Conservation (phyloP, 2,113 vertebrate genomes). For the Machaerirhynchus nigripectus region DNA sequence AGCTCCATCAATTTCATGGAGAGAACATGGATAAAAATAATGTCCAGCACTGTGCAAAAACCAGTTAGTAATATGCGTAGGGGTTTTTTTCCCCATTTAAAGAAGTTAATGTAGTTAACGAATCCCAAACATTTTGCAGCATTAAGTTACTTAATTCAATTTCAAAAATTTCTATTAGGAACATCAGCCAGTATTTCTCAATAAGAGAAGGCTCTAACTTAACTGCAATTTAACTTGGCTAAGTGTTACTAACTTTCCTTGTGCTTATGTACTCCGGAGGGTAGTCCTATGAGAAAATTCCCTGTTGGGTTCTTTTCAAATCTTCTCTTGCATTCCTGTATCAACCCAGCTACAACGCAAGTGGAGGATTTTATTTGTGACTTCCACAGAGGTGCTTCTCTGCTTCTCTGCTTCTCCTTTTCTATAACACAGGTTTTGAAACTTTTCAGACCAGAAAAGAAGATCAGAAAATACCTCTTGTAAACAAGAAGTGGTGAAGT, state of each 20-base stretch:
- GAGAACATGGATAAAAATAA: not conserved
- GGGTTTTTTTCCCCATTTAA: not conserved
- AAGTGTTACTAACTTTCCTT: not conserved
- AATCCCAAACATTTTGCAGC: not conserved
- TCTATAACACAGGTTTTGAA: not conserved
- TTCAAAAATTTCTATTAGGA: not conserved
- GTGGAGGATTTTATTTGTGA: not conserved
- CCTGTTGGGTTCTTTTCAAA: not conserved
- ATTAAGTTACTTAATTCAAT: not conserved
- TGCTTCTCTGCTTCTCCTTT: not conserved
- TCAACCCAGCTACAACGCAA: not conserved
- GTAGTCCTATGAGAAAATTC: not conserved
- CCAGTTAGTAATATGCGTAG: not conserved
- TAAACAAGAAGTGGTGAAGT: slow-evolving; percentile 23
- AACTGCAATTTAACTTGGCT: not conserved
- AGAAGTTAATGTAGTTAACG: not conserved
- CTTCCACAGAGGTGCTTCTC: not conserved
- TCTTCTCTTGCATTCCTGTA: not conserved
- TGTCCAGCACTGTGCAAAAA: not conserved
- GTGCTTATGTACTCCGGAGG: not conserved
- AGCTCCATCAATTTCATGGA: not conserved
- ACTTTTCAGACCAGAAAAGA: not conserved
- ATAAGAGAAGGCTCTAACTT: not conserved
- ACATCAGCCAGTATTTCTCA: not conserved
- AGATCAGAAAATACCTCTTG: not conserved